These are phyloP conservation scores for Sesia apiformis DNA, from an alignment of 2,888 invertebrate species.

Conservation along the genomic window DNA sequence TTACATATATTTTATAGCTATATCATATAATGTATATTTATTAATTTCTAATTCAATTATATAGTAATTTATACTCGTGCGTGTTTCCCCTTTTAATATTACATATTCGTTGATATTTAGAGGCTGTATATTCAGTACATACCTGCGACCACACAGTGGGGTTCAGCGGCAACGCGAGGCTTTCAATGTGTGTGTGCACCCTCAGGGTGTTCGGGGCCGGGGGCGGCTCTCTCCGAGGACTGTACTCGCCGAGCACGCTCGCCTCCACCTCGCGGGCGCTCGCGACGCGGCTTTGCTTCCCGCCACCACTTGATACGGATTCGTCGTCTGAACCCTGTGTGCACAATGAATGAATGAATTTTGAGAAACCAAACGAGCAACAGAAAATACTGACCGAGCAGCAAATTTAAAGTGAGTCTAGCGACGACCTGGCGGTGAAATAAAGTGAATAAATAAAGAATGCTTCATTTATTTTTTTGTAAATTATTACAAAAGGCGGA, in stretches of 20 bases:
- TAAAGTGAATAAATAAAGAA: too few relatives aligned
- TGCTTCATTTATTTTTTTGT: too few relatives aligned
- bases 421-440: too few relatives aligned
- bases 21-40: too few relatives aligned
- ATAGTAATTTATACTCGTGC: too few relatives aligned
- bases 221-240: not conserved
- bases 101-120: too few relatives aligned
- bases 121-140: not conserved
- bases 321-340: constrained; percentile 56
- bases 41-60: too few relatives aligned
- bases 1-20: too few relatives aligned
- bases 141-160: constrained; percentile 52
- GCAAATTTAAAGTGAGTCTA: too few relatives aligned
- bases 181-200: constrained; percentile 16
- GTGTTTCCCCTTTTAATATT: too few relatives aligned
- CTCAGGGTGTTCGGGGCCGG: constrained; percentile 13
- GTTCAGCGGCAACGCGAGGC: constrained; percentile 15
- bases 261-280: constrained; percentile 5
- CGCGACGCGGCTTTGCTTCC: constrained; percentile 13
- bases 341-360: not conserved
- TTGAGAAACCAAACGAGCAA: not conserved
- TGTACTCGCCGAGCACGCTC: not conserved
- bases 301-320: constrained; percentile 43
- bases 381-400: too few relatives aligned
- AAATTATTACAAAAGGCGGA: too few relatives aligned